These are phyloP conservation scores for Hyppa rectilinea DNA, from an alignment of 2,888 invertebrate genomes.

Conservation along the genomic window DNA sequence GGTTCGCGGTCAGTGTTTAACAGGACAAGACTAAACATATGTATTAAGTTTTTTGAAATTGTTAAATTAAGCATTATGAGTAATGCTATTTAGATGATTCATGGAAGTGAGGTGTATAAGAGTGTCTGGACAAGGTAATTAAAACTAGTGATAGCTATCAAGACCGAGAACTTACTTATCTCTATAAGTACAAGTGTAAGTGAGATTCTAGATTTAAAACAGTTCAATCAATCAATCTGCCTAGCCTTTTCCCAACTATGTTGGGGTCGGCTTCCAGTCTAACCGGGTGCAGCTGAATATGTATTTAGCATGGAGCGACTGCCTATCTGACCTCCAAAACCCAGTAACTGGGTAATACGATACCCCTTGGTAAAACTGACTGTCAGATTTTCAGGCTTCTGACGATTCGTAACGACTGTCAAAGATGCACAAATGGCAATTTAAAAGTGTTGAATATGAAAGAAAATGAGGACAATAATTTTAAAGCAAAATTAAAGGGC, in stretches of 20 bases:
- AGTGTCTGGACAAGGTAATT: slow-evolving; percentile 32
- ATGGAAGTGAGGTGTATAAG: slow-evolving; percentile 17
- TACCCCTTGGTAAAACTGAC: no score
- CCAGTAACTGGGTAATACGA: no score
- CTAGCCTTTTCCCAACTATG: no score
- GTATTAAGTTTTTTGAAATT: slow-evolving; percentile 46
- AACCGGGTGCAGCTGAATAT: no score
- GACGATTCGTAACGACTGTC: no score
- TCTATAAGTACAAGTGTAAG: slow-evolving; percentile 9
- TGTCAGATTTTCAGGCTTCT: no score
- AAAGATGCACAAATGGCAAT: no score
- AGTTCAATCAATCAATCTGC: no score
- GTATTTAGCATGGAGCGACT: no score
- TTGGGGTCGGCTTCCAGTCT: no score
- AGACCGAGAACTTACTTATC: slow-evolving; percentile 17
- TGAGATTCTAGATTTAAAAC: no score
- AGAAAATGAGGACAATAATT: not conserved
- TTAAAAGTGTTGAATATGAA: not conserved
- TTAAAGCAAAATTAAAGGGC: not conserved
- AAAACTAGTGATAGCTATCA: slow-evolving; percentile 28
- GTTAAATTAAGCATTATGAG: slow-evolving; percentile 32
- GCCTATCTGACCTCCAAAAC: no score
- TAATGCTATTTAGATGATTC: slow-evolving; percentile 20
- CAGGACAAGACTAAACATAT: slow-evolving; percentile 56
- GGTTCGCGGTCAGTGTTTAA: slow-evolving; percentile 52